phyloP scores from a whole-genome alignment of 2,113 vertebrate genomes.

The Chlorodrepanis virens region DNA sequence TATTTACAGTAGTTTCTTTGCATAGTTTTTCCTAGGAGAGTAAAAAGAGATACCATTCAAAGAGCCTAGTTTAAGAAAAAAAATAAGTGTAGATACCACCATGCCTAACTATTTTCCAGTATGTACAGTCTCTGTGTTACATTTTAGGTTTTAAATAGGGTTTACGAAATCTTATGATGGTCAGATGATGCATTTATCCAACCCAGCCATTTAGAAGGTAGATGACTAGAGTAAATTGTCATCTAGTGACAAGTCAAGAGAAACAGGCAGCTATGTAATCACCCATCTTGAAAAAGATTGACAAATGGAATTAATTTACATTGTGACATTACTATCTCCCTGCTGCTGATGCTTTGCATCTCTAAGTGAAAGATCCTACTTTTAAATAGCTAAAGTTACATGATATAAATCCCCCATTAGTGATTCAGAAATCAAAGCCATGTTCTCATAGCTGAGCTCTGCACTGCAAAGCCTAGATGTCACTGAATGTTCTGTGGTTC shows the following conservation, averaged over 20 bases:
- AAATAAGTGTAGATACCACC: neutral
- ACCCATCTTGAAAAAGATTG: neutral
- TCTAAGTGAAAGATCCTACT: neutral
- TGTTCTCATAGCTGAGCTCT: neutral
- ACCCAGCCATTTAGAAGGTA: neutral
- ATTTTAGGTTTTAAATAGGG: neutral
- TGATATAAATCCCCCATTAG: neutral
- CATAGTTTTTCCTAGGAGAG: neutral
- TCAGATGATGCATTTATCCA: neutral
- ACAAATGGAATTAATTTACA: neutral
- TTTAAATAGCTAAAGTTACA: neutral
- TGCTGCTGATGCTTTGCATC: neutral
- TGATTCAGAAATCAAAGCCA: neutral
- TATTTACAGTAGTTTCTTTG: constrained; percentile 37
- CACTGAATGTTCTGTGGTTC: neutral
- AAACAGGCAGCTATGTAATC: neutral
- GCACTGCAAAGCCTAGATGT: neutral
- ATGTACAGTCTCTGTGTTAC: neutral
- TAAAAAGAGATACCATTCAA: neutral
- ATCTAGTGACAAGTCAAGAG: neutral
- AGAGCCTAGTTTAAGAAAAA: neutral
- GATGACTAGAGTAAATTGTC: neutral
- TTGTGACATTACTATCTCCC: neutral
- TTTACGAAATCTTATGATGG: neutral
- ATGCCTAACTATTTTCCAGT: neutral